phyloP scores from a whole-genome alignment of 1,140 invertebrate species.

The Caenorhabditis inopinata region DNA sequence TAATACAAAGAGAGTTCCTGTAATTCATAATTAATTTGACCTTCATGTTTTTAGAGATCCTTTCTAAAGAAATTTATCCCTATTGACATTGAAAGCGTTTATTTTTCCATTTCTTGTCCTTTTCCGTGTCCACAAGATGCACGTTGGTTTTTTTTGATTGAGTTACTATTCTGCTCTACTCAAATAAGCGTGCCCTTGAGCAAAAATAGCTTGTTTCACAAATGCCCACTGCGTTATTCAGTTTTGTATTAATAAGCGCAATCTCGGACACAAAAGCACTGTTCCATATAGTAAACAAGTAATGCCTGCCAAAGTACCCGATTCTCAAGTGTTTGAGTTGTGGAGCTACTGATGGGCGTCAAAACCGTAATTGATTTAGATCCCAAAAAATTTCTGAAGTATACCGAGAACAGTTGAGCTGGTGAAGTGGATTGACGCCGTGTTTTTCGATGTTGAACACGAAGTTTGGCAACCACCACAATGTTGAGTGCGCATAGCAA shows the following conservation, averaged over 20 bases:
- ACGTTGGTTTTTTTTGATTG: neutral
- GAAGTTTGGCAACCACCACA: constrained; percentile 12
- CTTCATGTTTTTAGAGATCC: too few species aligned
- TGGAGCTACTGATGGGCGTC: neutral
- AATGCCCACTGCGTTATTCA: neutral
- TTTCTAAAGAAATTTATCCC: too few species aligned
- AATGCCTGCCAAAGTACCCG: constrained; percentile 15
- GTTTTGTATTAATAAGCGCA: neutral
- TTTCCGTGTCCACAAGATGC: too few species aligned
- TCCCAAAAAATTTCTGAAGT: constrained; percentile 28
- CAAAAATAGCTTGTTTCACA: neutral
- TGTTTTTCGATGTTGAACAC: constrained; percentile 18
- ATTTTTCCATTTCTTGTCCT: too few species aligned
- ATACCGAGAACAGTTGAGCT: constrained; percentile 15
- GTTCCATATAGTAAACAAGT: neutral
- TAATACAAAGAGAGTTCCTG: neutral
- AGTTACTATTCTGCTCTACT: neutral
- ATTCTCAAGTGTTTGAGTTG: neutral
- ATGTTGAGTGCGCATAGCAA: constrained; percentile 19
- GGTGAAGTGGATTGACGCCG: constrained; percentile 32
- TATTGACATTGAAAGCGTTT: too few species aligned
- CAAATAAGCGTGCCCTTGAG: neutral
- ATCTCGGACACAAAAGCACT: neutral
- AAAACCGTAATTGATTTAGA: neutral
- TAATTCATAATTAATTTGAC: too few species aligned